phyloP scores from a whole-genome alignment of 2,113 vertebrate species.

The Orcinus orca region DNA sequence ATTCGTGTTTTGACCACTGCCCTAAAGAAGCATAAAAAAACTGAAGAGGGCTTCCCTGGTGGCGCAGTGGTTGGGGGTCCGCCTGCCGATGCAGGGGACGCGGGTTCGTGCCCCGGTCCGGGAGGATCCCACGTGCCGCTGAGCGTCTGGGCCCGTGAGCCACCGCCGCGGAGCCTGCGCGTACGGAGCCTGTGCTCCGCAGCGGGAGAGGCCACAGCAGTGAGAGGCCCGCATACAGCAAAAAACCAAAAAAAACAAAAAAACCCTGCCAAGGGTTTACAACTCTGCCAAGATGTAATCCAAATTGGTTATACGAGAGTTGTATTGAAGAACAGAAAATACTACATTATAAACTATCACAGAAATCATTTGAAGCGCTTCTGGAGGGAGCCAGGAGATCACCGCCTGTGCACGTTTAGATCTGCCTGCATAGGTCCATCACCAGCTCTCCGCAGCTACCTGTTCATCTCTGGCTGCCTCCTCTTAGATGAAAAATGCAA shows the following conservation, averaged over 20 bases:
- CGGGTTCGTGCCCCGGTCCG: too few species aligned
- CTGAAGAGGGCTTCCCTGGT: not conserved
- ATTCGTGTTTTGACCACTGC: not conserved
- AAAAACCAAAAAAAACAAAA: too few species aligned
- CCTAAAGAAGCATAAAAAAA: not conserved
- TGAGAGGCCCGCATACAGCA: too few species aligned
- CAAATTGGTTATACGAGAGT: not conserved
- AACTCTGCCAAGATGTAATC: not conserved
- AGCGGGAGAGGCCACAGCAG: too few species aligned
- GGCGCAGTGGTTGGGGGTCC: too few species aligned
- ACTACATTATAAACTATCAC: not conserved
- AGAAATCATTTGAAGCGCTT: not conserved
- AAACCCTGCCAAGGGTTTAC: too few species aligned
- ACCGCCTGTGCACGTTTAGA: not conserved
- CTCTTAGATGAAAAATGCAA: not conserved
- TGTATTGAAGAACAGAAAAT: not conserved
- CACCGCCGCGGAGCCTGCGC: too few species aligned
- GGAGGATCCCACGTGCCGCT: too few species aligned
- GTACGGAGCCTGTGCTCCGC: too few species aligned
- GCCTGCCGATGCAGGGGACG: too few species aligned
- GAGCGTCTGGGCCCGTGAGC: too few species aligned
- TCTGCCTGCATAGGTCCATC: not conserved
- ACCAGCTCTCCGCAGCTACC: not conserved
- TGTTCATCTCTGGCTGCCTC: not conserved
- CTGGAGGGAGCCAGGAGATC: not conserved